These are phyloP conservation scores for Acholoe squamosa DNA, from an alignment of 2,888 invertebrate genomes.

Conservation along the genomic window DNA sequence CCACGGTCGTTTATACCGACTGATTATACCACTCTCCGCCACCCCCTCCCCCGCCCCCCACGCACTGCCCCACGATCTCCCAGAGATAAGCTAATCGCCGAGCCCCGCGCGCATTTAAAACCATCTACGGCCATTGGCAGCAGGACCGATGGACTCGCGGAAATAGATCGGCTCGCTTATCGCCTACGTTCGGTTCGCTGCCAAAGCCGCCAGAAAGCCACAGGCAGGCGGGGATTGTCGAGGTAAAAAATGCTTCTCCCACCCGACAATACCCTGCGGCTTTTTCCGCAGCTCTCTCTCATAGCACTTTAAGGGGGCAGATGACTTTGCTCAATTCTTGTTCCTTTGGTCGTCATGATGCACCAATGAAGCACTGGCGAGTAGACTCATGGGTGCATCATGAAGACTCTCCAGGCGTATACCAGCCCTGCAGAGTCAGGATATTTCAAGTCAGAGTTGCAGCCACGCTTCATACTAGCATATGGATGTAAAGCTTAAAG, in stretches of 20 bases:
- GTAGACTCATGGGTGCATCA: no score
- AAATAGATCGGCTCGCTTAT: constrained; percentile 19
- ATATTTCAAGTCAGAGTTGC: no score
- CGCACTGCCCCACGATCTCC: not conserved
- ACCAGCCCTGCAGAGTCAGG: no score
- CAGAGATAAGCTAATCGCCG: constrained; percentile 30
- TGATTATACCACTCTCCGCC: not conserved
- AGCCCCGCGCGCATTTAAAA: not conserved
- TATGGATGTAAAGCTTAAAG: no score
- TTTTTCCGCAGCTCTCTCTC: not conserved
- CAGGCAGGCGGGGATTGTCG: not conserved
- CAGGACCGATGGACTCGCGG: not conserved
- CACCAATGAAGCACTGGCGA: no score
- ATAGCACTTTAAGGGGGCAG: not conserved
- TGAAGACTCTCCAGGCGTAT: no score
- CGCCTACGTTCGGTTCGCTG: not conserved
- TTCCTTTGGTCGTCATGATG: no score
- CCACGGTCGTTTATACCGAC: not conserved
- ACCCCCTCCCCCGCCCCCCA: not conserved
- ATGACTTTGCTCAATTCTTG: no score
- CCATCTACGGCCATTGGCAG: not conserved
- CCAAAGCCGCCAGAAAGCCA: not conserved
- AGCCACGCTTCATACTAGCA: no score
- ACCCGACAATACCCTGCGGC: not conserved
- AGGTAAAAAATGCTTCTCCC: not conserved